These are phyloP conservation scores for Aleiodes sp. DNA, from an alignment of 1,140 invertebrate genomes.

Conservation along the genomic window DNA sequence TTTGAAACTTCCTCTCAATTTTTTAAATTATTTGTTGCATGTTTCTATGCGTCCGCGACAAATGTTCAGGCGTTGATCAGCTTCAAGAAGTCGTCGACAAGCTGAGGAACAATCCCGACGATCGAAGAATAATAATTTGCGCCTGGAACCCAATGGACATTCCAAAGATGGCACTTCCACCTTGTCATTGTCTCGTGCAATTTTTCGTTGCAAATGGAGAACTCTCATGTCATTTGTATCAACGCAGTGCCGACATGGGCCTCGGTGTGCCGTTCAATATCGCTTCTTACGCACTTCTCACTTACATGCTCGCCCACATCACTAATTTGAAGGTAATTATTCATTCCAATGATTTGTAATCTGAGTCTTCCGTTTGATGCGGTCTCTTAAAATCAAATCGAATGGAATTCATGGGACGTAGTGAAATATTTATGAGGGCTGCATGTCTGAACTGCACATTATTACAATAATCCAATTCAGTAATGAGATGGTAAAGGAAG, in stretches of 20 bases:
- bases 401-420: background rate
- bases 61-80: slow-evolving; percentile 78
- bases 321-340: slow-evolving; percentile 76
- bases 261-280: slow-evolving; percentile 99
- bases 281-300: slow-evolving; percentile 92
- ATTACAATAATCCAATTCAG: no score
- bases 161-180: slow-evolving; percentile 91
- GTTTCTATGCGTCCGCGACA: no score
- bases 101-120: slow-evolving; percentile 84
- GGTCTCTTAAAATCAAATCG: no score
- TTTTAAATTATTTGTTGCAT: background rate
- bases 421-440: background rate
- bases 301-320: slow-evolving; percentile 94
- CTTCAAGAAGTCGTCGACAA: slow-evolving; percentile 83
- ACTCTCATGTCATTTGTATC: slow-evolving; percentile 91
- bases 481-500: no score
- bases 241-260: slow-evolving; percentile 96
- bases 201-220: slow-evolving; percentile 89
- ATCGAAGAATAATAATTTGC: slow-evolving; percentile 89
- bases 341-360: background rate
- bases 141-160: slow-evolving; percentile 95
- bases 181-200: slow-evolving; percentile 94
- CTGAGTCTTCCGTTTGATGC: no score
- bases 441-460: background rate
- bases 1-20: background rate